Percentiles rank a stretch among this genome's conserved stretches.
These are phyloP conservation scores for Nycticryphes semicollaris DNA, from an alignment of 2,113 vertebrate genomes.

Conservation along the genomic window DNA sequence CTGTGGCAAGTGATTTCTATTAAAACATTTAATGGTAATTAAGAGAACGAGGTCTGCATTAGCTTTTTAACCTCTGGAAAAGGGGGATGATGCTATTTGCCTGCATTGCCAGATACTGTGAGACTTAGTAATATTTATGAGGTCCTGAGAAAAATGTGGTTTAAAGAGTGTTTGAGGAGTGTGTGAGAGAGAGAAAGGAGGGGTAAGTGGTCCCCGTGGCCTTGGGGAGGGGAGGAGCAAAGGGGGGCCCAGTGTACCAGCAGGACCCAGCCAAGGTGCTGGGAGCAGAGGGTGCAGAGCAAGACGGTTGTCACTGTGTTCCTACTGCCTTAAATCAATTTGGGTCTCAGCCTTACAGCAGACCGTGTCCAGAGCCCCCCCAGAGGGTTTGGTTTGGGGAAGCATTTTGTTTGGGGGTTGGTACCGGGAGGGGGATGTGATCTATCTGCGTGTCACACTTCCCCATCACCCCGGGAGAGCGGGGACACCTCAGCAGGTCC, in stretches of 20 bases:
- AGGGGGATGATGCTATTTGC: not conserved
- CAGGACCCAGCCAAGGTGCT: not conserved
- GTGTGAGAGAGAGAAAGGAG: not conserved
- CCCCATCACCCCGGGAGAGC: not conserved
- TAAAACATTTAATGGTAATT: not conserved
- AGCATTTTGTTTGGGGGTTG: not conserved
- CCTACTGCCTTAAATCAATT: rapidly evolving
- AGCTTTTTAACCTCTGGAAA: not conserved
- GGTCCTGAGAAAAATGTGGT: rapidly evolving
- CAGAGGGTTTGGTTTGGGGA: rapidly evolving
- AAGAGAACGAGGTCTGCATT: not conserved
- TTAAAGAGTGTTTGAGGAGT: rapidly evolving
- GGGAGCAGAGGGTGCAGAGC: not conserved
- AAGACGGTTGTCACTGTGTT: rapidly evolving
- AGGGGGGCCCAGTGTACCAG: not conserved
- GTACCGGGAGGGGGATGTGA: not conserved
- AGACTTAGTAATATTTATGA: rapidly evolving
- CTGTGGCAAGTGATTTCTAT: not conserved
- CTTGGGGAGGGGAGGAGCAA: not conserved
- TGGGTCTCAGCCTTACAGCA: rapidly evolving
- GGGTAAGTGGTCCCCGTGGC: rapidly evolving
- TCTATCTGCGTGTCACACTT: not conserved
- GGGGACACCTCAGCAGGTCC: not conserved
- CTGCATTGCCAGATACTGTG: not conserved
- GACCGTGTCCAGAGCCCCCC: not conserved